phyloP scores from a whole-genome alignment of 2,888 invertebrate species.

The Drosophila pegasa region DNA sequence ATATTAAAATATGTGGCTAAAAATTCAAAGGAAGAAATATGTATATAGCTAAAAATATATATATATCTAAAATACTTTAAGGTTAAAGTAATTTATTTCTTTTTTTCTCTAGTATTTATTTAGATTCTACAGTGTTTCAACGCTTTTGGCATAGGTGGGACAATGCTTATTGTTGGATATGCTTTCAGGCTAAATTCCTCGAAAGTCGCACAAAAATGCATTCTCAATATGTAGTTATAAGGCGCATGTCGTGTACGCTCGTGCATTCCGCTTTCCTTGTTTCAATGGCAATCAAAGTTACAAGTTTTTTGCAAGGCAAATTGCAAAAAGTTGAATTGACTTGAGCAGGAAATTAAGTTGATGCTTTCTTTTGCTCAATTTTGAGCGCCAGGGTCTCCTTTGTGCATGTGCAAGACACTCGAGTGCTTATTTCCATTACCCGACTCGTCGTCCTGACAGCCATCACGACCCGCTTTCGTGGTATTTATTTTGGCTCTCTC shows the following conservation, averaged over 20 bases:
- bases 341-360: constrained; percentile 77
- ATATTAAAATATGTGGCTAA: too few species aligned
- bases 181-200: too few species aligned
- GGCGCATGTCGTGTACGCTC: background rate
- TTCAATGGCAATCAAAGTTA: constrained; percentile 76
- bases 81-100: too few species aligned
- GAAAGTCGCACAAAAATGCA: too few species aligned
- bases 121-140: too few species aligned
- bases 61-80: too few species aligned
- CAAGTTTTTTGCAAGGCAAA: constrained; percentile 65
- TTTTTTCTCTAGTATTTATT: too few species aligned
- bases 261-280: constrained; percentile 57
- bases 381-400: constrained; percentile 37
- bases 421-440: constrained; percentile 38
- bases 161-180: too few species aligned
- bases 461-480: constrained; percentile 35
- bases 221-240: background rate
- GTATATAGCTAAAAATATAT: too few species aligned
- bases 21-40: too few species aligned
- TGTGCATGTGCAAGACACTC: constrained; percentile 36
- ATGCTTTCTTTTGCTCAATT: constrained; percentile 53
- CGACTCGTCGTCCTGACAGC: constrained; percentile 10
- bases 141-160: too few species aligned
- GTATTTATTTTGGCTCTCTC: constrained; percentile 21
- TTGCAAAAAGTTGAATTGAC: constrained; percentile 77